Percentiles rank a stretch among this genome's conserved stretches.
Conservation (phyloP, 2,888 invertebrate genomes). For the Rhamnusium bicolor region DNA sequence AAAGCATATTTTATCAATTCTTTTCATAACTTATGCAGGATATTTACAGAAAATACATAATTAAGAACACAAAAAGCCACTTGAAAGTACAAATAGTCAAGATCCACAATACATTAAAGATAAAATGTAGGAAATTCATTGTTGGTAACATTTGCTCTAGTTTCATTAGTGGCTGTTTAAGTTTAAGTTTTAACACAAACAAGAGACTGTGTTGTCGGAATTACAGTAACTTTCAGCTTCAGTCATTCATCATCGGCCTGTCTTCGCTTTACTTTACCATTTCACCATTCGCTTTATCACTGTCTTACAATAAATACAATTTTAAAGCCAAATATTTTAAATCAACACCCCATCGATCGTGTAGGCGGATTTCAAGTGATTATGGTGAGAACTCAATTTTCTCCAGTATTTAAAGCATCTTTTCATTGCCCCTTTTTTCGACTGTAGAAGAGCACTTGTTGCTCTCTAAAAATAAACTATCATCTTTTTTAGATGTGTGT, state of each 20-base stretch:
- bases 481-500: no score
- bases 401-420: neutral
- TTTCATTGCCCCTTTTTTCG: no score
- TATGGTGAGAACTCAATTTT: constrained; percentile 2
- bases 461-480: no score
- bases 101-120: constrained; percentile 4
- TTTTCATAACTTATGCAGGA: neutral
- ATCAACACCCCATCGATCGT: constrained; percentile 15
- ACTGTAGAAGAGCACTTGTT: no score
- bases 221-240: constrained; percentile 36
- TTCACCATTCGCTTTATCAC: constrained; percentile 20
- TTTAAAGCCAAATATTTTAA: constrained; percentile 22
- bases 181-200: constrained; percentile 36
- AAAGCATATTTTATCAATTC: neutral
- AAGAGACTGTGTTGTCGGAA: constrained; percentile 34
- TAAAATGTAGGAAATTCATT: constrained; percentile 28
- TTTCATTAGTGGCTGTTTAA: constrained; percentile 35
- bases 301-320: constrained; percentile 23
- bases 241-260: constrained; percentile 39
- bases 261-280: constrained; percentile 21
- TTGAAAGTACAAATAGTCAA: constrained; percentile 24
- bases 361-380: neutral
- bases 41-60: neutral
- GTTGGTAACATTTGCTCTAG: constrained; percentile 24
- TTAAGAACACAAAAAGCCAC: neutral